These are phyloP conservation scores for Pluvianellus socialis DNA, from an alignment of 2,113 vertebrate genomes.

Conservation along the genomic window DNA sequence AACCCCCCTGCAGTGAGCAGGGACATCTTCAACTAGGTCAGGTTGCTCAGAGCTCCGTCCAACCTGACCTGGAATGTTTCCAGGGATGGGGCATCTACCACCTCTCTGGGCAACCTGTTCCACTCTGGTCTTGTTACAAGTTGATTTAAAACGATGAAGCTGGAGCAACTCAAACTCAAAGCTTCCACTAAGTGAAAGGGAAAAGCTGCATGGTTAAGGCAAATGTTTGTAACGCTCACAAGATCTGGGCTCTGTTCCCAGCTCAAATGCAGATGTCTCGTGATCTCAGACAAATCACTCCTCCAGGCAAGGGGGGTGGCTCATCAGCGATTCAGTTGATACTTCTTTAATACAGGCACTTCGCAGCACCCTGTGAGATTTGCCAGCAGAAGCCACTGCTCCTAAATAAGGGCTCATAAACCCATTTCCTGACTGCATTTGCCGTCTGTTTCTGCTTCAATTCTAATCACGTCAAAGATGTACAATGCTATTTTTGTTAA, in stretches of 20 bases:
- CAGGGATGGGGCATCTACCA: not conserved
- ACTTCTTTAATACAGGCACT: not conserved
- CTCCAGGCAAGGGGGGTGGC: not conserved
- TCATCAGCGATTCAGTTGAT: fast-evolving
- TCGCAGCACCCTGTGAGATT: not conserved
- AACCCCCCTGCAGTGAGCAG: not conserved
- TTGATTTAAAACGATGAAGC: not conserved
- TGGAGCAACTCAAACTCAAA: not conserved
- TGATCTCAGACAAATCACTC: not conserved
- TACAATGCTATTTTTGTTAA: not conserved
- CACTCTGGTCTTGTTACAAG: not conserved
- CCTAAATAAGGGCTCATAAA: not conserved
- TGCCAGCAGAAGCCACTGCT: not conserved
- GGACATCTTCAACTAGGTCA: not conserved
- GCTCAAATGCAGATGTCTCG: not conserved
- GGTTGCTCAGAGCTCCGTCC: not conserved
- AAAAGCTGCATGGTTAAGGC: not conserved
- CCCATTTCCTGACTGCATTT: not conserved
- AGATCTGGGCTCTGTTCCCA: not conserved
- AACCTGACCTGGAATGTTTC: not conserved
- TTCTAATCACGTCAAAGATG: not conserved
- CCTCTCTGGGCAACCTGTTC: not conserved
- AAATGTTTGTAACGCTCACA: not conserved
- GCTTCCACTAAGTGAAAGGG: not conserved
- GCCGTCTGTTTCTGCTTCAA: not conserved